Percentiles rank a stretch among this genome's conserved stretches.
phyloP scores from a whole-genome alignment of 2,797 vertebrate genomes.

The Pangasius sanitwongsei region DNA sequence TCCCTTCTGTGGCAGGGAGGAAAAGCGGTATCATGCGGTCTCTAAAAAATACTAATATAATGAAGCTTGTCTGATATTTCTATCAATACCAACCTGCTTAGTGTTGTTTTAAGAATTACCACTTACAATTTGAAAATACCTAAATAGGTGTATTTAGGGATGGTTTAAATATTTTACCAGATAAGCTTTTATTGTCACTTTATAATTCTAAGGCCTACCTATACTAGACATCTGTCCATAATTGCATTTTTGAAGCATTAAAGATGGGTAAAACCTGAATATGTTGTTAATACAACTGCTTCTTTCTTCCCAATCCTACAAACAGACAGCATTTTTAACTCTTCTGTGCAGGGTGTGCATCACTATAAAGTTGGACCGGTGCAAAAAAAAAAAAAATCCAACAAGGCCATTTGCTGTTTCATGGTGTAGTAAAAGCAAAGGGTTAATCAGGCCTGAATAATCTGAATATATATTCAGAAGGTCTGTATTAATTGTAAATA shows the following conservation, averaged over 20 bases:
- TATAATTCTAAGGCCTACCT: not conserved
- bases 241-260: not conserved
- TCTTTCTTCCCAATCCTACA: not conserved
- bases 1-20: not conserved
- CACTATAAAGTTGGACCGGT: not conserved
- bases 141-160: not conserved
- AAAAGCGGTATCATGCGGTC: not conserved
- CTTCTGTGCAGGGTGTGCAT: not conserved
- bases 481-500: not conserved
- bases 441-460: not conserved
- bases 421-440: not conserved
- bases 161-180: not conserved
- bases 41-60: not conserved
- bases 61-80: not conserved
- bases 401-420: not conserved
- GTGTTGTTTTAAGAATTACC: not conserved
- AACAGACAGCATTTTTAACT: not conserved
- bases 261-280: not conserved
- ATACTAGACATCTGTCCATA: not conserved
- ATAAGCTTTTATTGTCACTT: not conserved
- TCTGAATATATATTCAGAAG: not conserved
- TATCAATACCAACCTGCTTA: not conserved
- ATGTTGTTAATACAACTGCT: not conserved
- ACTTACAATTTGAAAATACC: not conserved
- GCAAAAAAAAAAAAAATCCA: not conserved